Conservation (phyloP, 2,888 invertebrate genomes). For the Macrophya alboannulata region DNA sequence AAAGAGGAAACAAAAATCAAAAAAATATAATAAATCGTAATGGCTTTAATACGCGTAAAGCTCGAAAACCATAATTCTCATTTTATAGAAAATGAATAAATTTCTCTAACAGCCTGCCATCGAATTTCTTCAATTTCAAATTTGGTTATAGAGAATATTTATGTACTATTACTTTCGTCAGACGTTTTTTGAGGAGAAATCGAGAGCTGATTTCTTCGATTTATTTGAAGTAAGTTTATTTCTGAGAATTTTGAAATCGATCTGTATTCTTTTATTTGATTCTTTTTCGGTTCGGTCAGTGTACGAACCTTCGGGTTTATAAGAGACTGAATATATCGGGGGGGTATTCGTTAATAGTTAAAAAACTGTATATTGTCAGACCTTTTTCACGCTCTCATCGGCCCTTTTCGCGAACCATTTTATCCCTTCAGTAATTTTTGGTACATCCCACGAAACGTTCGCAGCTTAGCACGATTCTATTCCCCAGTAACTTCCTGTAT, state of each 20-base stretch:
- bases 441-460: slow-evolving; percentile 11
- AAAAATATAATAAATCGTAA: neutral
- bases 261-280: neutral
- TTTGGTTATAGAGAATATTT: neutral
- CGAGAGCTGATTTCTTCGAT: neutral
- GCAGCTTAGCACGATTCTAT: slow-evolving; percentile 41
- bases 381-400: slow-evolving; percentile 18
- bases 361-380: slow-evolving; percentile 5
- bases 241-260: neutral
- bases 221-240: neutral
- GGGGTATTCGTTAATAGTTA: slow-evolving; percentile 35
- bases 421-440: slow-evolving; percentile 46
- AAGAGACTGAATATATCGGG: neutral
- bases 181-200: neutral
- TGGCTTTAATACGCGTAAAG: neutral
- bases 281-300: neutral
- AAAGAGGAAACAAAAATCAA: neutral
- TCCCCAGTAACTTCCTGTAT: neutral
- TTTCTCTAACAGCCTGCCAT: neutral
- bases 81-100: neutral
- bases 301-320: neutral
- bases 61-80: neutral
- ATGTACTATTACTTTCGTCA: slow-evolving; percentile 2
- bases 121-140: slow-evolving; percentile 14
- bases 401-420: slow-evolving; percentile 6